Percentiles rank a stretch among this genome's conserved stretches.
Evolutionary conservation across 2,888 invertebrate species (phyloP).

Genomic region (Harpalus rubripes): DNA sequence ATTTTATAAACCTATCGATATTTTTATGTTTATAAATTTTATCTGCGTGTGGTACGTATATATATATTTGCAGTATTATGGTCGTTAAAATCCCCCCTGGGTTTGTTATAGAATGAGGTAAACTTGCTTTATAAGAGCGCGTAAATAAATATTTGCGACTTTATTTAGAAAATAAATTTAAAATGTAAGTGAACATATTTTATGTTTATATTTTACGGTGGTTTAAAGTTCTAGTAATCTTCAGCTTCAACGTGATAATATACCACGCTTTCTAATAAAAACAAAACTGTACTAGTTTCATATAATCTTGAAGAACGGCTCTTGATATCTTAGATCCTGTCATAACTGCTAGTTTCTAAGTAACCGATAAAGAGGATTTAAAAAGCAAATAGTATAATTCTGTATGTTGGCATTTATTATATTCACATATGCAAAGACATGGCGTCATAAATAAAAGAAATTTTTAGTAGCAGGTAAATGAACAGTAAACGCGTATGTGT

Average conservation of each 20-base stretch:
- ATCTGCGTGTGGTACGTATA: no score
- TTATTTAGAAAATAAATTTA: no score
- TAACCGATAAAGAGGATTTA: slow-evolving; percentile 3
- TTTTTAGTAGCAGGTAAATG: slow-evolving; percentile 61
- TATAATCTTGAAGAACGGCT: background rate
- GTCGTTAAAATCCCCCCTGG: no score
- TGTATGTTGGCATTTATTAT: slow-evolving; percentile 18
- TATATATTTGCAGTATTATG: no score
- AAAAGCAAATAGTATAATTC: slow-evolving; percentile 9
- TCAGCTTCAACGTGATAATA: background rate
- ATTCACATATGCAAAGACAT: slow-evolving; percentile 17
- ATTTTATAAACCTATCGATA: no score
- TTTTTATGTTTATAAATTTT: no score
- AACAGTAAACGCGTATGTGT: slow-evolving; percentile 64
- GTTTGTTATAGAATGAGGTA: no score
- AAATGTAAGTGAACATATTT: no score
- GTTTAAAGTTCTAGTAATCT: background rate
- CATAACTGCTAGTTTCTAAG: background rate
- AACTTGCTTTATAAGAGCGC: no score
- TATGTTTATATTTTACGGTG: background rate
- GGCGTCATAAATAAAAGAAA: slow-evolving; percentile 37
- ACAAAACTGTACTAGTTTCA: slow-evolving; percentile 21
- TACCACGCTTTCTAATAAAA: slow-evolving; percentile 10
- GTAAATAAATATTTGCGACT: no score
- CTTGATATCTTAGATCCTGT: slow-evolving; percentile 5